Base-by-base conservation (phyloP, 2,113 vertebrate genomes). In the Corydoras maculifer region DNA sequence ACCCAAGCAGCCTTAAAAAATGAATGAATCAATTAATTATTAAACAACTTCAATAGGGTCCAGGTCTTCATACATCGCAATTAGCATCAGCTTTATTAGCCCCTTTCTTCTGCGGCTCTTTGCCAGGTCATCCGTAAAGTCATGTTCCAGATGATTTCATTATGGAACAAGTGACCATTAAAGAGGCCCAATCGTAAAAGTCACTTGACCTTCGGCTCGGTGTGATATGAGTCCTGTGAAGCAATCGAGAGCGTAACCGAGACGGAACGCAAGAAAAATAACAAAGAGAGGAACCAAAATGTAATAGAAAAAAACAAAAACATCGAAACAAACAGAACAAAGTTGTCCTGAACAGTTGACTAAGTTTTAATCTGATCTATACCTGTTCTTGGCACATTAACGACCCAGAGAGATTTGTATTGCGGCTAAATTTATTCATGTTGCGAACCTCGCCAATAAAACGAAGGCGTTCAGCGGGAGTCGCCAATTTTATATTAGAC, bases 91-190 rank as follows among this genome's bases (percentile, higher is more conserved):
- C 87, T 88, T 87, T 88, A 83, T 86, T 83, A 86, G 87, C 80
- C 86, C 43, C 72, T 67, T 62, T 50, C 50, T 61, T n/a, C 85
- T 87, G 87, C 82, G 86, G 83, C 82, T 69, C 25, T 69, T 69
- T 50, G 25, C 43, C 25, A 51, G 18, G 82, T 1, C 78, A 82
- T 82, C 86, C 79, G 66, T 84, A 77, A 82, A 83, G 82, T 85
- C 90, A 90, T 43, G 91, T 91, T 95, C 91, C 93, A 92, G 92
- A 90, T 93, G 89, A 93, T 94, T 93, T 93, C 94, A 95, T 97
- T 96, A 96, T 91, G 88, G 77, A 5, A 69, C 82, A 88, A 94
- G 87, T 80, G 86, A 85, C 84, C 86, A 87, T 86, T 87, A 90
- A 82, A 80, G 91, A 93, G 91, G 90, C 85, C 87, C 84, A 86